phyloP scores from a whole-genome alignment of 1,140 invertebrate genomes.

The Lasioglossum albipes region DNA sequence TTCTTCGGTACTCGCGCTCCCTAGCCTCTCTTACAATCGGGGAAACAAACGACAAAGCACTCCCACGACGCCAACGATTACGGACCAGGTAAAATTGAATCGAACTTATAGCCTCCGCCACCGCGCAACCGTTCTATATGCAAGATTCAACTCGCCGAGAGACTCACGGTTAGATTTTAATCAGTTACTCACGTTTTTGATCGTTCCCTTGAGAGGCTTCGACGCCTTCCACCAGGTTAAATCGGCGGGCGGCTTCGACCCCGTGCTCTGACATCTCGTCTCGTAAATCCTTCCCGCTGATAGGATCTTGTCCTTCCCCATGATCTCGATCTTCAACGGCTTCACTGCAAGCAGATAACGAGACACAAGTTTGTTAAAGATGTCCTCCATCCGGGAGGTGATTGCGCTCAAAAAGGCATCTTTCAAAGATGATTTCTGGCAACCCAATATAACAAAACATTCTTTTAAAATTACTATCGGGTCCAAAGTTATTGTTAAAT shows the following conservation, averaged over 20 bases:
- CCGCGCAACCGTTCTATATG: too few species aligned
- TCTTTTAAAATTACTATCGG: too few species aligned
- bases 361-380: not conserved
- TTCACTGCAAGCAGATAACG: conserved; percentile 79
- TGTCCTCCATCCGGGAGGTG: not conserved
- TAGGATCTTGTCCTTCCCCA: conserved; percentile 79
- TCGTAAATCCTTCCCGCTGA: conserved; percentile 83
- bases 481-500: too few species aligned
- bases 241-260: conserved; percentile 84
- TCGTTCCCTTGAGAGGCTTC: conserved; percentile 79
- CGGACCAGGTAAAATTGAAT: too few species aligned
- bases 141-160: not conserved
- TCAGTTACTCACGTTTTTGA: conserved; percentile 78
- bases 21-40: too few species aligned
- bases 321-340: conserved; percentile 82
- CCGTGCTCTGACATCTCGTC: conserved; percentile 83
- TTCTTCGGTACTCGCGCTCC: too few species aligned
- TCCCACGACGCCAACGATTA: too few species aligned
- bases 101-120: too few species aligned
- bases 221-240: conserved; percentile 85
- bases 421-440: too few species aligned
- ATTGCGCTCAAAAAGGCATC: too few species aligned
- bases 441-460: too few species aligned
- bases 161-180: conserved; percentile 3
- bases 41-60: too few species aligned